A percentile compares a stretch with the other conserved stretches of the same genome.
phyloP scores from a whole-genome alignment of 2,888 invertebrate genomes.

The Deilephila porcellus region DNA sequence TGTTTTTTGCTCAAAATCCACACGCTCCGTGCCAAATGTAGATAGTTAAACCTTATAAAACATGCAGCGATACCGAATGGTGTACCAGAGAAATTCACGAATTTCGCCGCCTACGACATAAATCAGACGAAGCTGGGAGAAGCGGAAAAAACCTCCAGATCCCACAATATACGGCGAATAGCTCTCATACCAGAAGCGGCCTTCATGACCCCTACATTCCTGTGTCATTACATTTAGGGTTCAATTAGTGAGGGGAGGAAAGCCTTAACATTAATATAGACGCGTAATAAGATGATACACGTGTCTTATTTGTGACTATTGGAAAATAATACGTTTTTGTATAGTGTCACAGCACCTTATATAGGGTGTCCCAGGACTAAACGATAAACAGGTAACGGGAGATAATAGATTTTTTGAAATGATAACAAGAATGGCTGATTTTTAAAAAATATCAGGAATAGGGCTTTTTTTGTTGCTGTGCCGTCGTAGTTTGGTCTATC shows the following conservation, averaged over 20 bases:
- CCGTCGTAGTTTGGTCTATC: no score
- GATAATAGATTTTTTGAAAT: no score
- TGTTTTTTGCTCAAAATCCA: slow-evolving; percentile 13
- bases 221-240: slow-evolving; percentile 19
- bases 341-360: no score
- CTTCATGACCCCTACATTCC: slow-evolving; percentile 9
- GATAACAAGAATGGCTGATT: no score
- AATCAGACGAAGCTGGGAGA: slow-evolving; percentile 33
- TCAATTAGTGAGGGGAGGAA: not conserved
- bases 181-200: slow-evolving; percentile 1
- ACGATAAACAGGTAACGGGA: no score
- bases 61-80: slow-evolving; percentile 15
- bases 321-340: no score
- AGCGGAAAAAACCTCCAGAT: slow-evolving; percentile 10
- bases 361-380: no score
- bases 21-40: slow-evolving; percentile 29
- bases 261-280: not conserved
- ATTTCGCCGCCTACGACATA: slow-evolving; percentile 36
- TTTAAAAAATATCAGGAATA: no score
- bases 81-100: slow-evolving; percentile 32
- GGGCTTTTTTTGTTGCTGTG: no score
- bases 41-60: slow-evolving; percentile 30
- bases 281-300: no score
- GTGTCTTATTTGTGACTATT: no score
- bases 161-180: slow-evolving; percentile 4